Evolutionary conservation across 1,140 invertebrate genomes (phyloP).

Genomic region (Antheraea mylitta): DNA sequence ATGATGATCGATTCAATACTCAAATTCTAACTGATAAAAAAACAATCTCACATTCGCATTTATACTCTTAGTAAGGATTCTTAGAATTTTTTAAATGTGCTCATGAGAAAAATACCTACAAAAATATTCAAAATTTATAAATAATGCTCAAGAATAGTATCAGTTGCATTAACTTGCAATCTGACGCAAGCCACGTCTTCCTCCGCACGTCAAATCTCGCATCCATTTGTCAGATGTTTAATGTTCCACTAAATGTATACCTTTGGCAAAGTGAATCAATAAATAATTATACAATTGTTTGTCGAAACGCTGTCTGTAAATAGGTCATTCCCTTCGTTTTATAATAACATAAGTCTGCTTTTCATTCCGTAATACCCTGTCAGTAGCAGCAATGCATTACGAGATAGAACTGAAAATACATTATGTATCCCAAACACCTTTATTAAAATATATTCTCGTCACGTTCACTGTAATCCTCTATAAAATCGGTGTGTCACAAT

Average conservation of each 20-base stretch:
- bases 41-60: no score
- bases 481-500: neutral
- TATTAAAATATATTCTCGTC: neutral
- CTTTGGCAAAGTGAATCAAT: constrained; percentile 18
- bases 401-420: constrained; percentile 13
- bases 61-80: no score
- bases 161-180: neutral
- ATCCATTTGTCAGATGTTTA: constrained; percentile 10
- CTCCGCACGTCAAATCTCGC: constrained; percentile 1
- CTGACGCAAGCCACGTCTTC: constrained; percentile 7
- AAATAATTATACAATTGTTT: constrained; percentile 26
- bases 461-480: neutral
- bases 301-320: constrained; percentile 22
- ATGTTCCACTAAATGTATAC: constrained; percentile 2
- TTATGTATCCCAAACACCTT: neutral
- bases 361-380: constrained; percentile 23
- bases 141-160: neutral
- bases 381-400: constrained; percentile 24
- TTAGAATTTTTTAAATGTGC: neutral
- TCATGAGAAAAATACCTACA: neutral
- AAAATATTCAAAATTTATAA: neutral
- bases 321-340: constrained; percentile 29
- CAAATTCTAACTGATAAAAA: no score
- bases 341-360: constrained; percentile 16
- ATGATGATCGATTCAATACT: no score